Conservation (phyloP, 2,113 vertebrate species). For the Scomber colias region DNA sequence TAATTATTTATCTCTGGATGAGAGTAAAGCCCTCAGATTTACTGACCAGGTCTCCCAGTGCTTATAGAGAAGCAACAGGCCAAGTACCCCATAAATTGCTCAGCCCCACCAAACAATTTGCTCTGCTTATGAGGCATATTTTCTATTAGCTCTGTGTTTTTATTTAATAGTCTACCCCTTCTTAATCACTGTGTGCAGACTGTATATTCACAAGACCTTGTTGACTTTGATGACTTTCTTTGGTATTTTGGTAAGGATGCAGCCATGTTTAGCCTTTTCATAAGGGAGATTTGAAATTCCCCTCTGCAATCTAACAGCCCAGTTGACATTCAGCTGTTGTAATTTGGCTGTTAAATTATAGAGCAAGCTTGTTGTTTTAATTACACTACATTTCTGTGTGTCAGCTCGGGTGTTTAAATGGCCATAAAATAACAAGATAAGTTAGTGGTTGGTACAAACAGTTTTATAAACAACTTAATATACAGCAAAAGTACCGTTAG, state of each 20-base stretch:
- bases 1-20: slow-evolving; percentile 75
- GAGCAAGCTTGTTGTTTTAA: slow-evolving; percentile 47
- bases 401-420: slow-evolving; percentile 43
- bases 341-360: slow-evolving; percentile 45
- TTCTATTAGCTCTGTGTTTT: slow-evolving; percentile 6
- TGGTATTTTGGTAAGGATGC: slow-evolving; percentile 31
- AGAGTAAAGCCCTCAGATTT: slow-evolving; percentile 69
- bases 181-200: slow-evolving; percentile 16
- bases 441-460: neutral
- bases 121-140: slow-evolving; percentile 61
- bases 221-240: slow-evolving; percentile 51
- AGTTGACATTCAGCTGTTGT: slow-evolving; percentile 52
- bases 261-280: slow-evolving; percentile 33
- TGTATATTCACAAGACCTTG: slow-evolving; percentile 14
- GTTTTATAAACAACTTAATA: slow-evolving; percentile 13
- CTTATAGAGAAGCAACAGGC: slow-evolving; percentile 37
- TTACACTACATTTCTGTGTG: slow-evolving; percentile 44
- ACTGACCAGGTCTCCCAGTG: slow-evolving; percentile 56
- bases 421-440: slow-evolving; percentile 28
- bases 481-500: slow-evolving; percentile 6
- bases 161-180: slow-evolving; percentile 17
- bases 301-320: slow-evolving; percentile 15
- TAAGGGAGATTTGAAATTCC: slow-evolving; percentile 14
- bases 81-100: slow-evolving; percentile 64
- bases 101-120: slow-evolving; percentile 51